Base-by-base conservation (phyloP, 2,888 invertebrate species). In the Plebejus anna region DNA sequence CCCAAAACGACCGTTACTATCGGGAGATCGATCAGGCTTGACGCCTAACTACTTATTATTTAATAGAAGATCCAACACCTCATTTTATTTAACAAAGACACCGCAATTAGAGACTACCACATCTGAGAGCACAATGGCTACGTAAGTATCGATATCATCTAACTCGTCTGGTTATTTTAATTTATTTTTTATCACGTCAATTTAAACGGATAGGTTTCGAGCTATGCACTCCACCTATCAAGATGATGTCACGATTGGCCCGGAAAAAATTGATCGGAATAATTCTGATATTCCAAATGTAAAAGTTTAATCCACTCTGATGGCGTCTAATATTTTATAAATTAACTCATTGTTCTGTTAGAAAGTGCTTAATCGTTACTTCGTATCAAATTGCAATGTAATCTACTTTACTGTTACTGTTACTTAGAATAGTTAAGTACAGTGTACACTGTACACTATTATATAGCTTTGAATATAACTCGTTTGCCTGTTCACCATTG, bases 31-130 rank as follows among this genome's bases (percentile, higher is more conserved):
- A 84, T 73, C 73, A 86, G 83, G 85, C 78, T 84, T 82, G 82
- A 84, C 82, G 87, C 87, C 86, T 82, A 88, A 88, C 89, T 87
- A 88, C 89, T 90, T 90, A 90, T 91, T 92, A 92, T 91, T 90
- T 90, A 92, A 92, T 91, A 90, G 89, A 87, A 89, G 87, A 91
- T 89, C 91, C 91, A 92, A 92, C 93, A 93, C 92, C 89, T 93
- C 92, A 92, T 93, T 93, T 92, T 90, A 87, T 90, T 86, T 91
- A 90, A 92, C 92, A 94, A 94, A 92, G 90, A 88, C 81, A 82
- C 88, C 88, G 90, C 92, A 92, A 92, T 94, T 94, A 92, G 89
- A 89, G 86, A 86, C 88, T 89, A 87, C 89, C 85, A 87, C 87
- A 87, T 89, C 85, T 84, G 82, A 84, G 84, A 86, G 87, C 84